phyloP scores from a whole-genome alignment of 2,797 vertebrate species.

The Pempheris klunzingeri region DNA sequence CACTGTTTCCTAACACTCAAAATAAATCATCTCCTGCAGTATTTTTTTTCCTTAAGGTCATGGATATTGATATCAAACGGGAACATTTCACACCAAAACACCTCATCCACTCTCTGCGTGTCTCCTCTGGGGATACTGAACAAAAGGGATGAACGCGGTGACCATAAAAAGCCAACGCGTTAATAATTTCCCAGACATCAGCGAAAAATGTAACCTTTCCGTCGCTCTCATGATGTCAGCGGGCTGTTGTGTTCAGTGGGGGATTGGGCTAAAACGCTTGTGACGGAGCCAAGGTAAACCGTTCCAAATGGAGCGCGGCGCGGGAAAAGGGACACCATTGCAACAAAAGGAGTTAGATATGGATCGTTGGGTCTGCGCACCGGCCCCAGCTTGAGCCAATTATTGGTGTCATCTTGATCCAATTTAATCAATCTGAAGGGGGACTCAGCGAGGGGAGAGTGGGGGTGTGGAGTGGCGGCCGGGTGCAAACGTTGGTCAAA shows the following conservation, averaged over 20 bases:
- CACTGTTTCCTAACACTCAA: constrained; percentile 30
- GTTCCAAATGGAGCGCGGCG: constrained; percentile 95
- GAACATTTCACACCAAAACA: constrained; percentile 73
- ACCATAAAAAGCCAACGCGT: constrained; percentile 76
- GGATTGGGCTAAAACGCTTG: constrained; percentile 96
- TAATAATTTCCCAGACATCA: constrained; percentile 89
- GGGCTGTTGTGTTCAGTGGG: constrained; percentile 91
- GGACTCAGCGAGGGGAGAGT: constrained; percentile 75
- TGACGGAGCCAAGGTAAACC: constrained; percentile 98
- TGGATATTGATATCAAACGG: constrained; percentile 68
- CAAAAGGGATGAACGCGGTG: constrained; percentile 70
- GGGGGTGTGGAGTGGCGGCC: constrained; percentile 70
- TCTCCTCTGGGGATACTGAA: constrained; percentile 39
- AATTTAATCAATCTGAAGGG: constrained; percentile 99
- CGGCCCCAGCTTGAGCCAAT: constrained; percentile 98
- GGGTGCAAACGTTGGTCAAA: constrained; percentile 96
- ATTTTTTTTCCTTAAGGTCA: constrained; percentile 33
- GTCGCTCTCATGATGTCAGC: constrained; percentile 96
- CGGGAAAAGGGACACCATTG: constrained; percentile 93
- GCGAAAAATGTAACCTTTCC: constrained; percentile 89
- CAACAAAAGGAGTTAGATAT: constrained; percentile 93
- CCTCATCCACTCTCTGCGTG: constrained; percentile 52
- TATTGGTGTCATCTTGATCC: constrained; percentile 99
- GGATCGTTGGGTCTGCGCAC: constrained; percentile 94
- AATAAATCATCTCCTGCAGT: constrained; percentile 58